A percentile compares a stretch with the other conserved stretches of the same genome.
Conservation (phyloP, 2,797 vertebrate genomes). For the Alfaro cultratus region DNA sequence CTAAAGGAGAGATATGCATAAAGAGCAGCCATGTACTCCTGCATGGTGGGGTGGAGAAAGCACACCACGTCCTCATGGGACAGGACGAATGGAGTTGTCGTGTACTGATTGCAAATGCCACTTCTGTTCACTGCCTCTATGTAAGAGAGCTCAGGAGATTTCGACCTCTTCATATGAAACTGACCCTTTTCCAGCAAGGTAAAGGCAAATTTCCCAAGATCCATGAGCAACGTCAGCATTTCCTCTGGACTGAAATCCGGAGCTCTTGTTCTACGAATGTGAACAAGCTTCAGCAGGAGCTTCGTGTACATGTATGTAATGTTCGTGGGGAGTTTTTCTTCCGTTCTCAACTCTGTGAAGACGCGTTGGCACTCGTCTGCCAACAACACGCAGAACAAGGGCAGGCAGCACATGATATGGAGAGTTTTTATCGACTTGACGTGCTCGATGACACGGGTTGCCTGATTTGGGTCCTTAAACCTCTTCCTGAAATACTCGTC, state of each 20-base stretch:
- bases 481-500: constrained; percentile 76
- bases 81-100: constrained; percentile 54
- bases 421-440: constrained; percentile 72
- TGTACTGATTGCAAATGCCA: constrained; percentile 72
- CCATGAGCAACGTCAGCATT: constrained; percentile 66
- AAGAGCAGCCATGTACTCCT: constrained; percentile 82
- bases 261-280: constrained; percentile 32
- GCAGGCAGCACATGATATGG: constrained; percentile 82
- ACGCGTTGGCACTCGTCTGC: constrained; percentile 52
- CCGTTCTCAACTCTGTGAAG: constrained; percentile 31
- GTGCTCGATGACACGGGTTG: constrained; percentile 62
- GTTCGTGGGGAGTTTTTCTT: constrained; percentile 54
- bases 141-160: constrained; percentile 43
- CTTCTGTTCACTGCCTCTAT: constrained; percentile 55
- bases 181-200: constrained; percentile 62
- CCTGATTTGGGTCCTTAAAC: constrained; percentile 64
- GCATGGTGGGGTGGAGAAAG: constrained; percentile 80
- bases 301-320: constrained; percentile 78
- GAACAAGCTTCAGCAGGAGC: constrained; percentile 63
- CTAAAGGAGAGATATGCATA: constrained; percentile 69
- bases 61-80: constrained; percentile 58
- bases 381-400: constrained; percentile 73
- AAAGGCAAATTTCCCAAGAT: constrained; percentile 74
- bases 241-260: not conserved
- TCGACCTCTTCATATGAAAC: constrained; percentile 43